phyloP scores from a whole-genome alignment of 2,888 invertebrate species.

The Mimas tiliae region DNA sequence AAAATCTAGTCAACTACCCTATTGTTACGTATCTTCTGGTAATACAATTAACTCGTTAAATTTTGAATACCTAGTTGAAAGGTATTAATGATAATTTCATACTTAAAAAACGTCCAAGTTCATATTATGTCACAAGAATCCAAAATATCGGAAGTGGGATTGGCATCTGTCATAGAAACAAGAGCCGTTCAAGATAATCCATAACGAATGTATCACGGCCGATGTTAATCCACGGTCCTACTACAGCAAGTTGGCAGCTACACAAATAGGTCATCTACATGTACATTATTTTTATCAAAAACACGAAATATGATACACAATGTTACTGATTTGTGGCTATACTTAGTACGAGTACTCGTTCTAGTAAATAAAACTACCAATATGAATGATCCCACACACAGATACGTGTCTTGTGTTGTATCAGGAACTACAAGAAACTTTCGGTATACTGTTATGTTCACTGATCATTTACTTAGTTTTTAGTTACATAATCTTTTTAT shows the following conservation, averaged over 20 bases:
- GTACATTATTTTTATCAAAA: conserved; percentile 45
- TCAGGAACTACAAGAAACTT: no score
- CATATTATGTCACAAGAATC: neutral
- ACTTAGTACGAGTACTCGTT: conserved; percentile 16
- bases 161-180: conserved; percentile 16
- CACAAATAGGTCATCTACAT: conserved; percentile 45
- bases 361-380: neutral
- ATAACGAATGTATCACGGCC: conserved; percentile 40
- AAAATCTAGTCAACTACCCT: no score
- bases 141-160: neutral
- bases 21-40: no score
- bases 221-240: conserved; percentile 42
- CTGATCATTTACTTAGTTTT: no score
- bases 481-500: no score
- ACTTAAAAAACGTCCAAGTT: neutral
- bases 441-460: no score
- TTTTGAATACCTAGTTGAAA: no score
- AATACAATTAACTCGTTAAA: no score
- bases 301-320: conserved; percentile 44
- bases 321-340: conserved; percentile 23
- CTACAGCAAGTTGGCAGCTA: conserved; percentile 46
- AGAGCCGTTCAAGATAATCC: conserved; percentile 37
- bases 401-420: no score
- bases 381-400: no score
- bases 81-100: no score